A percentile compares a stretch with the other conserved stretches of the same genome.
Conservation (phyloP, 2,888 invertebrate genomes). For the Tubulanus polymorphus region DNA sequence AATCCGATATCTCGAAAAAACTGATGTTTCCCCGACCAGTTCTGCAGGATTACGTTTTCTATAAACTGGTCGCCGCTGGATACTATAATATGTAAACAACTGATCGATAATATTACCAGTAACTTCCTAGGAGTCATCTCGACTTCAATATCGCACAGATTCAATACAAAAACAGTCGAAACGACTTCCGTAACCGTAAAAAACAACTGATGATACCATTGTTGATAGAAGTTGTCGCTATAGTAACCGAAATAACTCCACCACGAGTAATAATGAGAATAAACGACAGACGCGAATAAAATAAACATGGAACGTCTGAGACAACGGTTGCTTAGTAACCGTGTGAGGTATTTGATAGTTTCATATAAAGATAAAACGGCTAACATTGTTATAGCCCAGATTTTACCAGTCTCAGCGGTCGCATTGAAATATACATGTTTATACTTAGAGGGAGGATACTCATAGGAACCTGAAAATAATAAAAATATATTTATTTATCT, state of each 20-base stretch:
- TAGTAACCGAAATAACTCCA: constrained; percentile 24
- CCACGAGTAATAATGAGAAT: constrained; percentile 26
- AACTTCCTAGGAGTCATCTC: constrained; percentile 45
- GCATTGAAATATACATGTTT: constrained; percentile 24
- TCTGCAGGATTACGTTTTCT: constrained; percentile 10
- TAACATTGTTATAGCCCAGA: constrained; percentile 18
- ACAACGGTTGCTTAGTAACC: too few relatives aligned
- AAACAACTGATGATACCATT: constrained; percentile 22
- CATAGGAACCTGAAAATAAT: background rate
- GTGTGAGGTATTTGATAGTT: too few relatives aligned
- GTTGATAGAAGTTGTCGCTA: constrained; percentile 23
- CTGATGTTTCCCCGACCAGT: constrained; percentile 59
- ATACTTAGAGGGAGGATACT: constrained; percentile 5
- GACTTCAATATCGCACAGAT: constrained; percentile 5
- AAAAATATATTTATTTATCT: too few relatives aligned
- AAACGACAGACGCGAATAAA: constrained; percentile 15
- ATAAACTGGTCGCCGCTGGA: constrained; percentile 22
- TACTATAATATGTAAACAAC: constrained; percentile 18
- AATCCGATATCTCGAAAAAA: constrained; percentile 65
- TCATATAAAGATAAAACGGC: constrained; percentile 17
- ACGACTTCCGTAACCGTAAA: constrained; percentile 22
- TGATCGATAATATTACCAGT: constrained; percentile 15
- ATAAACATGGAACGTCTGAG: constrained; percentile 11
- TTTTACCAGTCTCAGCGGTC: constrained; percentile 16
- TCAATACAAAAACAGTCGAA: constrained; percentile 15